A percentile compares a stretch with the other conserved stretches of the same genome.
phyloP scores from a whole-genome alignment of 2,797 vertebrate genomes.

The Enteromius trimaculatus region DNA sequence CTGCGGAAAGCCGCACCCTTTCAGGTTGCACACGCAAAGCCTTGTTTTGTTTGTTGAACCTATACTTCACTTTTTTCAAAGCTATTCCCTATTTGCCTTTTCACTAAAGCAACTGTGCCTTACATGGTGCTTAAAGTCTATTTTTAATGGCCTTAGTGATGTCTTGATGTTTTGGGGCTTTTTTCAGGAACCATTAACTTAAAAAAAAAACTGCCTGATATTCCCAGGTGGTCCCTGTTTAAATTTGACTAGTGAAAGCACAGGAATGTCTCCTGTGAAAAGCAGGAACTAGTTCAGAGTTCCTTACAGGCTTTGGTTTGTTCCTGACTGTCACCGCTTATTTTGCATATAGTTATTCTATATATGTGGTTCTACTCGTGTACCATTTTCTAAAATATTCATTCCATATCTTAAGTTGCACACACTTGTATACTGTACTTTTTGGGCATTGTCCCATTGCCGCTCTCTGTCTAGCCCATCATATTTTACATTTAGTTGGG shows the following conservation, averaged over 20 bases:
- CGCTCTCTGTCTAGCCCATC: conserved; percentile 72
- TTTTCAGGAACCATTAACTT: neutral
- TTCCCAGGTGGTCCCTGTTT: neutral
- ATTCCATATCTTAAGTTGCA: conserved; percentile 66
- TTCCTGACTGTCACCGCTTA: neutral
- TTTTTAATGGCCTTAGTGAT: conserved; percentile 37
- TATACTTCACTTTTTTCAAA: conserved; percentile 40
- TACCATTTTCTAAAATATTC: conserved; percentile 7
- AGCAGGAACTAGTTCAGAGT: neutral
- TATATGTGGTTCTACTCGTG: conserved; percentile 23
- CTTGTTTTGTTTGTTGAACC: conserved; percentile 49
- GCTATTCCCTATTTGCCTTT: conserved; percentile 29
- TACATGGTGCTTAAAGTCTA: conserved; percentile 43
- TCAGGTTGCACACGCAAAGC: conserved; percentile 18
- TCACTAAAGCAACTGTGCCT: conserved; percentile 44
- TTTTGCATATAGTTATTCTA: conserved; percentile 23
- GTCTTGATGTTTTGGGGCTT: neutral
- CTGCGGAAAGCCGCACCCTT: conserved; percentile 40
- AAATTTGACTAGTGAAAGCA: neutral
- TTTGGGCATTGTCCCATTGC: conserved; percentile 63
- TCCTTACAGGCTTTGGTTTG: conserved; percentile 15
- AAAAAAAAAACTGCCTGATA: neutral
- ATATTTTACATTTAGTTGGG: neutral
- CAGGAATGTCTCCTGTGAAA: neutral
- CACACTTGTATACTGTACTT: conserved; percentile 66